Percentiles rank a stretch among this genome's conserved stretches.
phyloP scores from a whole-genome alignment of 2,888 invertebrate genomes.

The Odontocolon sp. region DNA sequence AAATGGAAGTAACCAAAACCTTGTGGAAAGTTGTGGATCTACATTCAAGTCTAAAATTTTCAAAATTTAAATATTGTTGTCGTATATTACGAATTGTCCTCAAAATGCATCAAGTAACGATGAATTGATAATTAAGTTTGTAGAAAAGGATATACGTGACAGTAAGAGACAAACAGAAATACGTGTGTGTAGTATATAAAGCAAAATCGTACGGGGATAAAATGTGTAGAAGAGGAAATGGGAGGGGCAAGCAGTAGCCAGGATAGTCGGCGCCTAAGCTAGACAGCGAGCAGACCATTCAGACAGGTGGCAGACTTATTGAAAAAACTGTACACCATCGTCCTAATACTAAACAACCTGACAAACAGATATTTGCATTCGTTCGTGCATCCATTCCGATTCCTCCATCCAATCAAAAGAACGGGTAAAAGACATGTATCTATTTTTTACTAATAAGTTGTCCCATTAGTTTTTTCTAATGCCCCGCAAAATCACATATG shows the following conservation, averaged over 20 bases:
- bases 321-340: conserved; percentile 46
- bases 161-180: conserved; percentile 42
- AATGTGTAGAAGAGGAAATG: conserved; percentile 36
- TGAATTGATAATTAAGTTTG: conserved; percentile 16
- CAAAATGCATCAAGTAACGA: conserved; percentile 1
- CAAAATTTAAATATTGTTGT: background rate
- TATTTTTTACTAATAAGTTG: too few relatives aligned
- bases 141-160: background rate
- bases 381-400: conserved; percentile 14
- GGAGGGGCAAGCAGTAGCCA: conserved; percentile 36
- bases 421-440: too few relatives aligned
- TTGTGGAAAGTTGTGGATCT: background rate
- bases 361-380: conserved; percentile 5
- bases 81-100: conserved; percentile 3
- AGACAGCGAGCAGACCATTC: conserved; percentile 36
- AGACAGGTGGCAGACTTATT: conserved; percentile 46
- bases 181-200: conserved; percentile 6
- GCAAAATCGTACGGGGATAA: conserved; percentile 5
- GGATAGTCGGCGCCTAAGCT: conserved; percentile 47
- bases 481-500: too few relatives aligned
- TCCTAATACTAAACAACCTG: conserved; percentile 35
- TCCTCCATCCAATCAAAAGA: too few relatives aligned
- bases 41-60: too few relatives aligned
- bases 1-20: too few relatives aligned
- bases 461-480: too few relatives aligned